Conservation (phyloP, 2,797 vertebrate species). For the Calcarius lapponicus region DNA sequence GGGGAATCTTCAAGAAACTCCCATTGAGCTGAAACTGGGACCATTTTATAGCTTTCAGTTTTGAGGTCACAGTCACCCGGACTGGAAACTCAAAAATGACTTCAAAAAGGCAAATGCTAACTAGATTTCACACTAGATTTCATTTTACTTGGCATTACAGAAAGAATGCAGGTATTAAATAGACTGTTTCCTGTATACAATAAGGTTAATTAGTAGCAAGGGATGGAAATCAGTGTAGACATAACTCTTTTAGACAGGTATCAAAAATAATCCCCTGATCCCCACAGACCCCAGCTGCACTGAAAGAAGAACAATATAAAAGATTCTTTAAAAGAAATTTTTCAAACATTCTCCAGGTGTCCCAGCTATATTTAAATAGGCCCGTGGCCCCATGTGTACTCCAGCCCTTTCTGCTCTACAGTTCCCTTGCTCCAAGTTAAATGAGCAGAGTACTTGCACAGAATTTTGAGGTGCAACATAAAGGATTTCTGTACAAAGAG, state of each 20-base stretch:
- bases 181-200: conserved; percentile 81
- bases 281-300: conserved; percentile 77
- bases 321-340: conserved; percentile 75
- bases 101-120: conserved; percentile 82
- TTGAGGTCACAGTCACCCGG: conserved; percentile 79
- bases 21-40: conserved; percentile 56
- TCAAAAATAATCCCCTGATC: conserved; percentile 82
- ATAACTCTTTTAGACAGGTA: conserved; percentile 84
- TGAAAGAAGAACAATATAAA: conserved; percentile 75
- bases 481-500: conserved; percentile 70
- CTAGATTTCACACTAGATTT: conserved; percentile 84
- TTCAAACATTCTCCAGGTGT: conserved; percentile 79
- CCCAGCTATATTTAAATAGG: conserved; percentile 63
- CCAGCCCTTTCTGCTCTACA: conserved; percentile 31
- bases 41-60: conserved; percentile 77
- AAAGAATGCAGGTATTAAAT: conserved; percentile 83
- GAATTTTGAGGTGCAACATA: conserved; percentile 71
- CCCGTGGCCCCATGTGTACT: conserved; percentile 28
- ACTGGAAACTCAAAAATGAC: conserved; percentile 82
- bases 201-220: conserved; percentile 82
- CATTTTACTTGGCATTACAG: conserved; percentile 81
- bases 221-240: conserved; percentile 80
- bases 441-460: conserved; percentile 51
- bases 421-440: conserved; percentile 60
- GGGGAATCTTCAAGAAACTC: conserved; percentile 47